Conservation (phyloP, 2,888 invertebrate genomes). For the Melipona beecheii region DNA sequence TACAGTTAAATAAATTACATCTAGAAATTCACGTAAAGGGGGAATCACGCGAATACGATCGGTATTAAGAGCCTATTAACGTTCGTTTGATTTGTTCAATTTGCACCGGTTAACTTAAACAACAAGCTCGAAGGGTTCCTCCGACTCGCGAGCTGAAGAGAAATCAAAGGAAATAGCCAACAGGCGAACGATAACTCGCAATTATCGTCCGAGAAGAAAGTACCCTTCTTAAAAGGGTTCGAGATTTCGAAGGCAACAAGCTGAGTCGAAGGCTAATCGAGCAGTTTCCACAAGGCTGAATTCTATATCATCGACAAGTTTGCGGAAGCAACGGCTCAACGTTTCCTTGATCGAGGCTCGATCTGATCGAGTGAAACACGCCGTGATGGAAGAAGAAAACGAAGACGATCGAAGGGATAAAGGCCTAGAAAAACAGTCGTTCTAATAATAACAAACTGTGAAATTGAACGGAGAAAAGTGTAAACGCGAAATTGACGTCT, state of each 20-base stretch:
- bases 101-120: not conserved
- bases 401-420: not conserved
- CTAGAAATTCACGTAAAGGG: not conserved
- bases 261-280: not conserved
- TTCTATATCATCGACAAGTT: constrained; percentile 3
- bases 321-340: constrained; percentile 8
- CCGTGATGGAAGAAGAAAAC: not conserved
- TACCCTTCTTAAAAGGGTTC: not conserved
- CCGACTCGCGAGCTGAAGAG: too few relatives aligned
- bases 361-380: not conserved
- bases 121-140: not conserved
- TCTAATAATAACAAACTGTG: not conserved
- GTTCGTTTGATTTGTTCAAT: not conserved
- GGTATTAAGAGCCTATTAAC: not conserved
- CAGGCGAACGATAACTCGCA: not conserved
- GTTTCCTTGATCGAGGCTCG: not conserved
- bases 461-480: not conserved
- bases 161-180: not conserved
- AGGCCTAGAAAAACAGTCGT: not conserved
- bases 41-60: not conserved
- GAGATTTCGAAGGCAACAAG: not conserved
- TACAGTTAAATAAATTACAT: not conserved
- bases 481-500: not conserved
- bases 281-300: not conserved
- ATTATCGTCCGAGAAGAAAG: not conserved